A percentile compares a stretch with the other conserved stretches of the same genome.
Evolutionary conservation across 1,140 invertebrate genomes (phyloP).

Genomic region (Rhyacophila brunnea): DNA sequence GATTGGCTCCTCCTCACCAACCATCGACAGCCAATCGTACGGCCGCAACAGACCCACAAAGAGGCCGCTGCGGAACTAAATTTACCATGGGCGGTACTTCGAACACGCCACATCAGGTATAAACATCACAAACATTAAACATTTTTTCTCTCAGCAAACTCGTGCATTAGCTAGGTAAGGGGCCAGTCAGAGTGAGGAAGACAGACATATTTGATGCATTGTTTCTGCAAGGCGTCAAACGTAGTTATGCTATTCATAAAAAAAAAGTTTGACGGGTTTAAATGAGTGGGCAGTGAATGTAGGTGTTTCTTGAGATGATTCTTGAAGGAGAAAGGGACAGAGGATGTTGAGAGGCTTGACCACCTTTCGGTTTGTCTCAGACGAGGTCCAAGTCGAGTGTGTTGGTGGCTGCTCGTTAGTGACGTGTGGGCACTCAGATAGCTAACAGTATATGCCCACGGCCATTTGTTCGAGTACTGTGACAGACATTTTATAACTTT

Average conservation of each 20-base stretch:
- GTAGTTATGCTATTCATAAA: neutral
- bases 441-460: conserved; percentile 12
- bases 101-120: neutral
- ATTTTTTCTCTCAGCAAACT: neutral
- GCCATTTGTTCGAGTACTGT: neutral
- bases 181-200: neutral
- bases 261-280: neutral
- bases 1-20: neutral
- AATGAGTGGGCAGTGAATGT: conserved; percentile 4
- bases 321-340: conserved; percentile 22
- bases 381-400: neutral
- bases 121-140: neutral
- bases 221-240: conserved; percentile 6
- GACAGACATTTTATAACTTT: neutral
- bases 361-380: conserved; percentile 6
- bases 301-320: conserved; percentile 3
- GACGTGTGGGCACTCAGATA: conserved; percentile 26
- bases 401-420: conserved; percentile 20
- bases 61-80: neutral
- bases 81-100: neutral
- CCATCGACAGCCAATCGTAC: conserved; percentile 1
- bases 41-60: neutral
- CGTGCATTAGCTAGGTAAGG: neutral
- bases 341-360: conserved; percentile 23
- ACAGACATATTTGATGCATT: neutral